These are phyloP conservation scores for Sycophaga agraensis DNA, from an alignment of 1,140 invertebrate species.

Conservation along the genomic window DNA sequence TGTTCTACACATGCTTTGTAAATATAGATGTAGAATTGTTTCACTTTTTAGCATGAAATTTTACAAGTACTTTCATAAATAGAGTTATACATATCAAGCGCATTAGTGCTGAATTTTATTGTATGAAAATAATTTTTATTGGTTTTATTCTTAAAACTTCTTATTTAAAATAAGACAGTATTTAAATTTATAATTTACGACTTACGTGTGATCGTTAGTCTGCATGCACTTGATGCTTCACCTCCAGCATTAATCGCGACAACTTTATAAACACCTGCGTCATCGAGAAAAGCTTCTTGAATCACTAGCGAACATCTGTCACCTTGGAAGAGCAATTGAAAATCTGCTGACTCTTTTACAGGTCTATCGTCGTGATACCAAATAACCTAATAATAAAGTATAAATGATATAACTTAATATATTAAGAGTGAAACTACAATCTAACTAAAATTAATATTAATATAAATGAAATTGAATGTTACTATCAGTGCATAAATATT, in stretches of 20 bases:
- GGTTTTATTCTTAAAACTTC: neutral
- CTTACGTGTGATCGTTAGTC: conserved; percentile 62
- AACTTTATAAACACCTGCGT: conserved; percentile 78
- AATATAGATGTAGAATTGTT: no score
- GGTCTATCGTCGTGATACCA: conserved; percentile 85
- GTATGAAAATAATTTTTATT: neutral
- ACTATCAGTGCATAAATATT: no score
- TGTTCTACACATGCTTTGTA: no score
- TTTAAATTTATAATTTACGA: neutral
- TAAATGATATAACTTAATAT: no score
- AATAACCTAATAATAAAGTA: conserved; percentile 64
- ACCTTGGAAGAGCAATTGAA: conserved; percentile 78
- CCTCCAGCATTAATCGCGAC: conserved; percentile 80
- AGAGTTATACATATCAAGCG: no score
- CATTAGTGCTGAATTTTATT: no score
- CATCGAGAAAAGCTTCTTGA: conserved; percentile 72
- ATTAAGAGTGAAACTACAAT: no score
- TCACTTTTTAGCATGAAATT: no score
- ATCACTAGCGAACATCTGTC: conserved; percentile 80
- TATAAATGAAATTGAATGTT: no score
- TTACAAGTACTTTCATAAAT: no score
- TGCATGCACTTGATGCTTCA: conserved; percentile 74
- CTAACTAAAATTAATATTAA: no score
- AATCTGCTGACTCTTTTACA: conserved; percentile 81
- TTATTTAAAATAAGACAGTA: neutral